Evolutionary conservation across 2,888 invertebrate genomes (phyloP).

Genomic region (Sarcophaga carnaria): DNA sequence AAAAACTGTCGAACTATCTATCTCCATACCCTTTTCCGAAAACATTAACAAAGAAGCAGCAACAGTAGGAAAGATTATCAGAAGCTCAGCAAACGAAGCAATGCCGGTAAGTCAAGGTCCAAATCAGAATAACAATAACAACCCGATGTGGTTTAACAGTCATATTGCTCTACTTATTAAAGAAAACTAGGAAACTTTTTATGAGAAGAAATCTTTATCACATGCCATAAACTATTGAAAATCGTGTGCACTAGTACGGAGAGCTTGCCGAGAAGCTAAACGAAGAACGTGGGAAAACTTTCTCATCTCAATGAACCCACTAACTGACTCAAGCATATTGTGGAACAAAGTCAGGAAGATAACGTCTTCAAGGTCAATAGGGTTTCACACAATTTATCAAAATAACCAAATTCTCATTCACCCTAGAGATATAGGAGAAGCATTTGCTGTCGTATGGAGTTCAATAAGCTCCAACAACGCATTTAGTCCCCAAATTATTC

Average conservation of each 20-base stretch:
- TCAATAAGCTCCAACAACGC: conserved; percentile 8
- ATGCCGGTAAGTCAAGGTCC: background rate
- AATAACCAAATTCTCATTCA: conserved; percentile 3
- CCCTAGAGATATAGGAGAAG: conserved; percentile 14
- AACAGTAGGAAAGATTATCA: too few relatives aligned
- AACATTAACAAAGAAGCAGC: conserved; percentile 4
- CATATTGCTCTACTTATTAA: background rate
- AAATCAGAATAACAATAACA: background rate
- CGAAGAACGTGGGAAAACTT: conserved; percentile 17
- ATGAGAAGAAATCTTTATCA: background rate
- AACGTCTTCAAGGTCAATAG: background rate
- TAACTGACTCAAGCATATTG: background rate
- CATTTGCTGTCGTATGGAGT: conserved; percentile 8
- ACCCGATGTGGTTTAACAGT: too few relatives aligned
- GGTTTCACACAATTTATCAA: conserved; percentile 9
- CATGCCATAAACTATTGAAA: conserved; percentile 10
- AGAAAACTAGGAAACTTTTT: conserved; percentile 10
- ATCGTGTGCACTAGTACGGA: background rate
- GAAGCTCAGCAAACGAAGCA: background rate
- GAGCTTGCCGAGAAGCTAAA: conserved; percentile 7
- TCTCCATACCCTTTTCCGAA: background rate
- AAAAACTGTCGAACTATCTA: background rate
- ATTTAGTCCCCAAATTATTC: background rate
- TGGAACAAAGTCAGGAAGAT: conserved; percentile 29
- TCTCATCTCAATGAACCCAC: conserved; percentile 17